phyloP scores from a whole-genome alignment of 2,888 invertebrate species.

The Caenorhabditis parvicauda region DNA sequence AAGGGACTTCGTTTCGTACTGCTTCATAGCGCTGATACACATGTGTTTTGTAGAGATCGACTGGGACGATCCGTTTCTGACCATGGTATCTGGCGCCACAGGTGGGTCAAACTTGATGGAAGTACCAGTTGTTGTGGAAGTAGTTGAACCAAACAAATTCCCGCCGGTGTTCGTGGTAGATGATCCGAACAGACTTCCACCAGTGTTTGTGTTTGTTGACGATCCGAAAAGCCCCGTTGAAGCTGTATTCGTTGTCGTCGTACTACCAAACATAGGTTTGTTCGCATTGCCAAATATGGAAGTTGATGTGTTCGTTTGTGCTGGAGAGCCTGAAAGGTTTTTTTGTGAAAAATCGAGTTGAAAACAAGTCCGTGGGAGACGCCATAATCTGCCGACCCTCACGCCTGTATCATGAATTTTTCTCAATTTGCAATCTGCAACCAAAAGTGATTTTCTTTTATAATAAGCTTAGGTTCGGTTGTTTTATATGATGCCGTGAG shows the following conservation, averaged over 20 bases:
- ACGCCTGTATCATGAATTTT: too few relatives aligned
- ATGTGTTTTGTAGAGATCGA: slow-evolving; percentile 89
- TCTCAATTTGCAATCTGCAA: too few relatives aligned
- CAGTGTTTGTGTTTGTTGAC: slow-evolving; percentile 5
- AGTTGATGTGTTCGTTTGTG: too few relatives aligned
- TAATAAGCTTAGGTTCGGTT: too few relatives aligned
- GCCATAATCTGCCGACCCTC: too few relatives aligned
- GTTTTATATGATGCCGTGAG: too few relatives aligned
- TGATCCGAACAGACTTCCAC: slow-evolving; percentile 68
- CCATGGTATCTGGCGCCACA: slow-evolving; percentile 83
- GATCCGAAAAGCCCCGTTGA: neutral
- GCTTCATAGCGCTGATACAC: slow-evolving; percentile 97
- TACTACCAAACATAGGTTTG: slow-evolving; percentile 18
- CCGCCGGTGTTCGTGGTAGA: slow-evolving; percentile 62
- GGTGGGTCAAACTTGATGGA: slow-evolving; percentile 78
- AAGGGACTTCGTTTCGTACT: slow-evolving; percentile 88
- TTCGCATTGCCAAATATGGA: slow-evolving; percentile 24
- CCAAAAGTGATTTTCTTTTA: too few relatives aligned
- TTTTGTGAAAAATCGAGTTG: too few relatives aligned
- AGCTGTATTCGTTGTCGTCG: neutral
- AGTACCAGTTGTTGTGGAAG: slow-evolving; percentile 70
- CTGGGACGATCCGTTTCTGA: slow-evolving; percentile 78
- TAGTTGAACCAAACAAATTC: slow-evolving; percentile 15
- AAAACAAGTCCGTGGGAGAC: too few relatives aligned
- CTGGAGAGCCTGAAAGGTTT: too few relatives aligned